A percentile compares a stretch with the other conserved stretches of the same genome.
These are phyloP conservation scores for Pelobates cultripes DNA, from an alignment of 2,797 vertebrate species.

Conservation along the genomic window DNA sequence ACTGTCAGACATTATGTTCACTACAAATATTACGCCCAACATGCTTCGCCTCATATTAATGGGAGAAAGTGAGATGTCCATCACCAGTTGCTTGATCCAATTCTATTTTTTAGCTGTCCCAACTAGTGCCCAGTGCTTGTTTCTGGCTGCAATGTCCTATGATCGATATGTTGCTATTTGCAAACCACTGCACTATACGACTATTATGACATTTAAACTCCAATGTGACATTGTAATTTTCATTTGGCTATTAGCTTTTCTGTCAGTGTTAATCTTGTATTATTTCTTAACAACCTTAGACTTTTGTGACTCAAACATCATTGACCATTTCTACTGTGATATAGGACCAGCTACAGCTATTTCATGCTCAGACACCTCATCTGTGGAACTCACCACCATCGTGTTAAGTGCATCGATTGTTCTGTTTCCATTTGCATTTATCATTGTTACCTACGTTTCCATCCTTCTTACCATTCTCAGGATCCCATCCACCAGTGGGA, in stretches of 20 bases:
- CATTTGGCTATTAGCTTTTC: conserved; percentile 27
- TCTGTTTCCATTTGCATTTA: conserved; percentile 52
- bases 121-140: conserved; percentile 15
- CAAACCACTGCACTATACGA: conserved; percentile 29
- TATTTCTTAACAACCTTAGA: background rate
- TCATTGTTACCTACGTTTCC: conserved; percentile 38
- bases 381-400: conserved; percentile 48
- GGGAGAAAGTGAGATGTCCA: background rate
- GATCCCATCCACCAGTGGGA: conserved; percentile 22
- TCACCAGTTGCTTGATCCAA: conserved; percentile 14
- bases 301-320: conserved; percentile 46
- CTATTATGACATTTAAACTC: conserved; percentile 18
- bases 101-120: conserved; percentile 11
- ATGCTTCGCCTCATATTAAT: conserved; percentile 16
- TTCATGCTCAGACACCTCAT: conserved; percentile 22
- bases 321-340: conserved; percentile 58
- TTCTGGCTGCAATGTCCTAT: conserved; percentile 36
- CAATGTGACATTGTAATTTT: conserved; percentile 2
- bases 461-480: conserved; percentile 14
- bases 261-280: background rate
- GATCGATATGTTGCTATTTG: conserved; percentile 39
- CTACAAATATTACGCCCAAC: conserved; percentile 24
- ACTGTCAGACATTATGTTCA: conserved; percentile 26
- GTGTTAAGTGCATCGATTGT: background rate
- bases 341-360: conserved; percentile 50